A percentile compares a stretch with the other conserved stretches of the same genome.
These are phyloP conservation scores for Athalia rosae DNA, from an alignment of 2,888 invertebrate species.

Conservation along the genomic window DNA sequence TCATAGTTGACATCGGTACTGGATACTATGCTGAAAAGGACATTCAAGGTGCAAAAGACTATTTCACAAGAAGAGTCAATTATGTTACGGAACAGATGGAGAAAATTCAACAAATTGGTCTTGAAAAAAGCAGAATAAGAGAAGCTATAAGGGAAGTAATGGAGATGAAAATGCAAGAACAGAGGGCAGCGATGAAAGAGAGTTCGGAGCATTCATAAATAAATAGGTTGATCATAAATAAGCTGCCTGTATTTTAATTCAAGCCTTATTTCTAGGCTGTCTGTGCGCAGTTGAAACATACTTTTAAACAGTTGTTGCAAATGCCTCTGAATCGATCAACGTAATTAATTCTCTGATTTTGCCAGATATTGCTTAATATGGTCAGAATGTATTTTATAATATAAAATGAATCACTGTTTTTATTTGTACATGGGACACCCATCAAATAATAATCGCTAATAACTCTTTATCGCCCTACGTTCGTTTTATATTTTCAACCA, in stretches of 20 bases:
- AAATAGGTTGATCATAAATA: constrained; percentile 34
- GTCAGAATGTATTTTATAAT: background rate
- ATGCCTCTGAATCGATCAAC: background rate
- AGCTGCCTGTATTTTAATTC: constrained; percentile 37
- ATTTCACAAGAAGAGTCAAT: constrained; percentile 92
- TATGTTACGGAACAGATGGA: constrained; percentile 97
- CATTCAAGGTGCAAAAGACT: constrained; percentile 89
- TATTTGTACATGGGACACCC: constrained; percentile 11
- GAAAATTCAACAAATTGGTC: constrained; percentile 88
- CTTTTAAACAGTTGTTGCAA: background rate
- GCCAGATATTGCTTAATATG: background rate
- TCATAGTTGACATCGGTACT: constrained; percentile 96
- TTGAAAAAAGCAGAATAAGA: constrained; percentile 89
- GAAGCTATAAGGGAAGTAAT: constrained; percentile 86
- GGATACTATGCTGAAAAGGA: constrained; percentile 97
- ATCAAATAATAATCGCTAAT: constrained; percentile 14
- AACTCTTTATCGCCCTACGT: background rate
- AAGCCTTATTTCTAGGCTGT: background rate
- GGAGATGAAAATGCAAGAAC: constrained; percentile 82
- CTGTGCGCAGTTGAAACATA: background rate
- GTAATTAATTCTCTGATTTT: background rate
- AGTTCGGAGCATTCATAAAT: constrained; percentile 53
- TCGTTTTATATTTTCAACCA: background rate
- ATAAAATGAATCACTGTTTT: background rate
- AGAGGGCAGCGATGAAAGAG: constrained; percentile 65